Conservation (phyloP, 2,888 invertebrate species). For the Acrobasis consociella region DNA sequence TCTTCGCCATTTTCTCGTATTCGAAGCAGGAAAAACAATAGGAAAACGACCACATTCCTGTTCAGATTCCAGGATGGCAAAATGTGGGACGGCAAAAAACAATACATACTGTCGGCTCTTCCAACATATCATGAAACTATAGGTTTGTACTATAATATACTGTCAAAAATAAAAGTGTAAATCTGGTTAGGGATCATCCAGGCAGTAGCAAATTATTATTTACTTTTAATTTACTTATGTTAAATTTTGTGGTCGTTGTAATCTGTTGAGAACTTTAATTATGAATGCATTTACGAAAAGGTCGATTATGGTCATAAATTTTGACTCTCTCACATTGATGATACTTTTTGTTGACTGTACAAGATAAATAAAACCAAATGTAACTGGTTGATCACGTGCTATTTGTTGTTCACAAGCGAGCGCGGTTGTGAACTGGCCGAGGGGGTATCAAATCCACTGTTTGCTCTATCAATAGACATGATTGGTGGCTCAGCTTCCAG, state of each 20-base stretch:
- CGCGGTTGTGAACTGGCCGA: background rate
- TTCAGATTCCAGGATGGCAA: background rate
- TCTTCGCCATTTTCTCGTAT: background rate
- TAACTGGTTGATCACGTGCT: conserved; percentile 7
- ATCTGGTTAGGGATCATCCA: too few relatives aligned
- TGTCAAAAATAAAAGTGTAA: too few relatives aligned
- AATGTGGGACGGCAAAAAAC: too few relatives aligned
- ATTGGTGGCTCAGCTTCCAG: conserved; percentile 9
- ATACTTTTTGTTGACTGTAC: background rate
- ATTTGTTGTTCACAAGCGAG: conserved; percentile 1
- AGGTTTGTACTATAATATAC: too few relatives aligned
- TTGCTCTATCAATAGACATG: conserved; percentile 12
- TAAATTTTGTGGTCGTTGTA: too few relatives aligned
- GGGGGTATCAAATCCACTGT: conserved; percentile 6
- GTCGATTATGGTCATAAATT: too few relatives aligned
- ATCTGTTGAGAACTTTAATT: too few relatives aligned
- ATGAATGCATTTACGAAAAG: background rate
- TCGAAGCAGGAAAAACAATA: background rate
- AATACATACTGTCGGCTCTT: too few relatives aligned
- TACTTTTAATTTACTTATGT: too few relatives aligned
- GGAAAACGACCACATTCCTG: background rate
- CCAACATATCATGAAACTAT: too few relatives aligned
- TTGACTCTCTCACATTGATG: too few relatives aligned
- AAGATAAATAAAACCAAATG: background rate
- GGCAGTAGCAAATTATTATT: too few relatives aligned